Evolutionary conservation across 2,888 invertebrate genomes (phyloP), one percentile per base, ranked within the genome.

Genomic region (Rotaria magnacalcarata): DNA sequence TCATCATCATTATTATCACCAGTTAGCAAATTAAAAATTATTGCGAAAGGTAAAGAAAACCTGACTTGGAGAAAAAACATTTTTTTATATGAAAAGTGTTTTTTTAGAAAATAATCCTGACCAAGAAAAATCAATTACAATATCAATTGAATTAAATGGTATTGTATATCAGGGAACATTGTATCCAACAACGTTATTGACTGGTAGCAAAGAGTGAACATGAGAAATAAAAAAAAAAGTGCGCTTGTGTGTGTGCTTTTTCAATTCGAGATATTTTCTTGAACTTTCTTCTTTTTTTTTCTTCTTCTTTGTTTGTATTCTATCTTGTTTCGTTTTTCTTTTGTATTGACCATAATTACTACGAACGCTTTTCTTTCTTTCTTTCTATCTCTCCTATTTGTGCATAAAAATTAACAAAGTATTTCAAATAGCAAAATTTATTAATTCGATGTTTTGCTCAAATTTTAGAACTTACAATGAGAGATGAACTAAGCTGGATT

Each of bases 131-230:
- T 86, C 80, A 27, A 75, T 86, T 19, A 47, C 85, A 3, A 80
- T 86, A 54, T 86, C 85, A 19, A 34, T 86, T 24, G 86, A 86
- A 58, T 75, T 85, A 58, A 86, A 86, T 84, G 86, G 86, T 54
- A 50, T 58, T 43, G 24, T 50, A 3, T 86, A 85, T 85, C 85
- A 86, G 19, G 86, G 86, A 43, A 86, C 85, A 50, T 86, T 86
- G 58, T 85, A 86, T 47, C 56, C 86, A 43, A 52, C 60, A 47
- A 47, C 11, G 0, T 56, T 34, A 34, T 34, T 85, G 11, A 84
- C 47, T n/a, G 60, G 41, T 34, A 85, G 84, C 58, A 84, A 50
- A 47, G 85, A 67, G 27, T 67, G 67, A 67, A 27, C 34, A 67
- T 34, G 19, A 4, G 16, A 14, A 52, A 52, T 16, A 52, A 52